phyloP scores from a whole-genome alignment of 2,888 invertebrate species.

The Melieria picta region DNA sequence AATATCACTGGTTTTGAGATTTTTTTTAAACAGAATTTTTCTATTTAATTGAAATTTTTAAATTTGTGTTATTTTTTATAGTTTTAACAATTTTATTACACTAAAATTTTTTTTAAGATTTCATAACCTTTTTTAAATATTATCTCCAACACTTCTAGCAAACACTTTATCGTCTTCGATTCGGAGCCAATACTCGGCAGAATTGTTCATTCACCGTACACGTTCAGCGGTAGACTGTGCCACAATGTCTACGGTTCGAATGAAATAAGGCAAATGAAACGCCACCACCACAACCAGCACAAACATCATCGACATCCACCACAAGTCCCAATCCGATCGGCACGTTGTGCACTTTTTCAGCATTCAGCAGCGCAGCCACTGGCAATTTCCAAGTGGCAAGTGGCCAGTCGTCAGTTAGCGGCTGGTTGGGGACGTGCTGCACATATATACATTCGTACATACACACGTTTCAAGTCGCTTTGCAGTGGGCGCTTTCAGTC shows the following conservation, averaged over 20 bases:
- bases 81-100: too few relatives aligned
- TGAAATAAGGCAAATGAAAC: conserved; percentile 6
- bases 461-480: neutral
- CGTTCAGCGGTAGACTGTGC: conserved; percentile 46
- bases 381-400: too few relatives aligned
- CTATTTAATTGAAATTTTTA: neutral
- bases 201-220: conserved; percentile 27
- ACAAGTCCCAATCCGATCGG: too few relatives aligned
- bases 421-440: conserved; percentile 13
- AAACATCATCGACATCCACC: too few relatives aligned
- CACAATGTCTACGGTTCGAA: conserved; percentile 41
- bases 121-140: neutral
- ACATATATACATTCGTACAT: conserved; percentile 4
- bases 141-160: neutral
- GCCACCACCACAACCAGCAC: too few relatives aligned
- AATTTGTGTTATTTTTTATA: neutral
- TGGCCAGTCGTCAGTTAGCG: neutral
- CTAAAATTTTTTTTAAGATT: neutral
- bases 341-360: too few relatives aligned
- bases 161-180: neutral
- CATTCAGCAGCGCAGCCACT: too few relatives aligned
- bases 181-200: too few relatives aligned
- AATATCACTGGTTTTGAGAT: too few relatives aligned
- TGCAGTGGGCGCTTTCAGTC: too few relatives aligned
- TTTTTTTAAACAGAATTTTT: neutral